Evolutionary conservation across 2,888 invertebrate genomes (phyloP).

Genomic region (Cosmia pyralina): DNA sequence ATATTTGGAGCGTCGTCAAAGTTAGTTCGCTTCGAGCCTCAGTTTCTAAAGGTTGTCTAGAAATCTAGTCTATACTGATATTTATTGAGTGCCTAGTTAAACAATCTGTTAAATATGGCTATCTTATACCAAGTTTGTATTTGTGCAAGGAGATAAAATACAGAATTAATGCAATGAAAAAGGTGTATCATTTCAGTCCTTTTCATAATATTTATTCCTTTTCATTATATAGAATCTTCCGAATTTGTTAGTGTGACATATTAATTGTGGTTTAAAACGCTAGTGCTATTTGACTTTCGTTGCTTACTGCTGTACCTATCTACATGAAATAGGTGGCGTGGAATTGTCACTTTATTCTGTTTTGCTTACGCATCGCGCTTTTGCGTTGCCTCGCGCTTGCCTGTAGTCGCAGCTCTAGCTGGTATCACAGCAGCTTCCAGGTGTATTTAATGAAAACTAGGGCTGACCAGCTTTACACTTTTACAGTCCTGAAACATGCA

Average conservation of each 20-base stretch:
- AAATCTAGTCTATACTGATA: too few species aligned
- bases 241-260: not conserved
- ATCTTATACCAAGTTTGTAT: too few species aligned
- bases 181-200: too few species aligned
- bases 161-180: too few species aligned
- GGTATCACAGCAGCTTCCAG: not conserved
- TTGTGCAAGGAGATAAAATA: too few species aligned
- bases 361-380: not conserved
- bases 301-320: not conserved
- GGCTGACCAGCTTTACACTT: not conserved
- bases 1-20: too few species aligned
- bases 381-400: not conserved
- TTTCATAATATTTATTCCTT: too few species aligned
- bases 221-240: not conserved
- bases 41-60: too few species aligned
- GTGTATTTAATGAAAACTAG: not conserved
- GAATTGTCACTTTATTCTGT: not conserved
- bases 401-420: not conserved
- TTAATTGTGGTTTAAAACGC: not conserved
- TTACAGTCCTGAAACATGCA: not conserved
- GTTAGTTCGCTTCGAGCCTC: too few species aligned
- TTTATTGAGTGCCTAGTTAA: too few species aligned
- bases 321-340: not conserved
- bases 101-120: too few species aligned
- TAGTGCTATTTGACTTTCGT: not conserved